Base-by-base conservation (phyloP, 2,888 invertebrate species). In the Trissonchulus sp. region DNA sequence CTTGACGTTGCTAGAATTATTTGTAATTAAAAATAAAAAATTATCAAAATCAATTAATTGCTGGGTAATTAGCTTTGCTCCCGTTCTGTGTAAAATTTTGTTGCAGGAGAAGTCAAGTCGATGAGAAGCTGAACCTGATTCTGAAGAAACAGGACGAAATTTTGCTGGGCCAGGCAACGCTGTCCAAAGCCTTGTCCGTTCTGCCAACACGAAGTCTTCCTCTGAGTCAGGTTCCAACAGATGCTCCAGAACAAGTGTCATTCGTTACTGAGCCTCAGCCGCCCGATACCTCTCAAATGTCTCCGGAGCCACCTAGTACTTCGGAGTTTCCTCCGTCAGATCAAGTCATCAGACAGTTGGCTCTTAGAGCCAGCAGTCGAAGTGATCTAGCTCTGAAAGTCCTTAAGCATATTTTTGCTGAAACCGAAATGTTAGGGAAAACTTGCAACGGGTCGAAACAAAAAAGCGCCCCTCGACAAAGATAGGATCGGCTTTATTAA, bases 331-430 rank as follows among this genome's bases (percentile, higher is more conserved):
- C 48, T 48, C 48, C 48, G 48, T 48, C 48, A 8, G 48, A 48
- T 48, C 48, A 48, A 23, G 8, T 48, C 23, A 48, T 48, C 48
- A 48, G 48, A 48, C 48, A 48, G 48, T 48, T 48, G 48, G 48
- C 48, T 48, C 48, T 48, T 48, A 48, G 48, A 48, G 48, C 48
- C 48, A 48, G 48, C 48, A 48, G 48, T 48, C 48, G 48, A 48
- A 48, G 48, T 48, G 48, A 48, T 48, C 23, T 48, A 15, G 48
- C 48, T 48, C 23, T 48, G 23, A 48, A 48, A 48, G 23, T 48
- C 23, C 23, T 48, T 8, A 48, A 48, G 48, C 48, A 48, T 23
- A 23, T 48, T 48, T 48, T 48, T 23, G 48, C 48, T 48, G 48
- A 48, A 48, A 48, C 48, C 48, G 48, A 48, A 48, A 48, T 48